Base-by-base conservation (phyloP, 2,888 invertebrate genomes). In the Cataglyphis livida region DNA sequence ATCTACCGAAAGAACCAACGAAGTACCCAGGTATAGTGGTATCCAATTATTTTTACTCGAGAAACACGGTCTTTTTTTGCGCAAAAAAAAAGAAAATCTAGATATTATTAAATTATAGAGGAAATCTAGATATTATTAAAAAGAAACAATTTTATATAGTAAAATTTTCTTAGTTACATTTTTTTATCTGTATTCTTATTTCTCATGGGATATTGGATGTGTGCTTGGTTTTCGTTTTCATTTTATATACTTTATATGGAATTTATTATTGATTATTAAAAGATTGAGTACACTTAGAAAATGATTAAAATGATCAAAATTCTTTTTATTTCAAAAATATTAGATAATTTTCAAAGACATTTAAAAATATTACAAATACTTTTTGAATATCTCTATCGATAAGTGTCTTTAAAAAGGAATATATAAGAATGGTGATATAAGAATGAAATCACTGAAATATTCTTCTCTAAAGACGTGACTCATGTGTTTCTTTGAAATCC, bases 1-100 rank as follows among this genome's bases (percentile, higher is more conserved):
- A 75, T 94, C 94, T 32, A 94, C 94, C 28, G 94, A 94, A 90
- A 91, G 95, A 95, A 93, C 94, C 88, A 94, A 94, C 91, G 94
- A 94, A 85, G 94, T 93, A 88, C 93, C 94, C 91, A 94, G 94
- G 94, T 94, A 94, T 81, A 83, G 86, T 91, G 59, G 57, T 61
- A 87, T 84, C 83, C 84, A 71, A 83, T 84, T 73, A 64, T 76
- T 54, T 68, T 68, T 83, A 75, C 12, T 41, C 51, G n/a, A 21
- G 71, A 57, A 3, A 51, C 18, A 41, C 41, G n/a, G 18, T 32
- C 9, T 81, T 28, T 38, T 38, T 81, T 59, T 61, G 64, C 12
- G 28, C 7, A 18, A 25, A 48, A 81, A 25, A 28, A 61, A 7
- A 35, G 9, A 25, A 28, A 10, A 73, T n/a, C 15, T 21, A 48